Conservation (phyloP, 2,113 vertebrate genomes). For the Pelobates fuscus region DNA sequence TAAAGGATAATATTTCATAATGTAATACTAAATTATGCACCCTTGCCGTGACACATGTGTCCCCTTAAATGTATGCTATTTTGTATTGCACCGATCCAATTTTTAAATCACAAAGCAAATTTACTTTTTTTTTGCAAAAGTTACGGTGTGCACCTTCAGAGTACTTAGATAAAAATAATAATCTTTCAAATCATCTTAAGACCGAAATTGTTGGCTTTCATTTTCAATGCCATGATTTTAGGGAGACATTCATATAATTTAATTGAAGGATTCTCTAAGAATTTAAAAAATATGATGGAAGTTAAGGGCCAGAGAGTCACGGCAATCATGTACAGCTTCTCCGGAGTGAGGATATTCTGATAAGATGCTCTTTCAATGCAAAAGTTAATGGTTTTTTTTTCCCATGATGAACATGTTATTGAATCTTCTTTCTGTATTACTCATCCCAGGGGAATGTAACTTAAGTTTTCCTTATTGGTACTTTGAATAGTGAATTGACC, state of each 20-base stretch:
- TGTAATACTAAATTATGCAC: no score
- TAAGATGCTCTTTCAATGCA: neutral
- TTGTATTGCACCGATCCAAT: no score
- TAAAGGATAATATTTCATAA: no score
- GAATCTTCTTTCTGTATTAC: neutral
- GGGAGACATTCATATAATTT: neutral
- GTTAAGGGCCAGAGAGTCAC: neutral
- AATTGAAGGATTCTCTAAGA: conserved; percentile 12
- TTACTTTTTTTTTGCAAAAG: no score
- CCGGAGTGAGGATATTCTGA: neutral
- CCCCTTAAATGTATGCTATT: no score
- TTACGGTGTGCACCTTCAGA: no score
- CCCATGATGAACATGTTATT: neutral
- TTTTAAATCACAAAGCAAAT: no score
- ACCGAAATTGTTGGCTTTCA: neutral
- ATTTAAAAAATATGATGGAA: neutral
- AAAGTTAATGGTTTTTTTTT: conserved; percentile 4
- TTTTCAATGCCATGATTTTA: neutral
- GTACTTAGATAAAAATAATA: no score
- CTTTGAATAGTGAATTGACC: no score
- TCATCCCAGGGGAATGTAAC: neutral
- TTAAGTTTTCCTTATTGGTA: neutral
- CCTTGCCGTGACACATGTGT: no score
- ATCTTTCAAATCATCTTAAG: neutral
- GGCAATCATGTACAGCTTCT: neutral